Conservation (phyloP, 2,113 vertebrate genomes). For the Actenoides hombroni region DNA sequence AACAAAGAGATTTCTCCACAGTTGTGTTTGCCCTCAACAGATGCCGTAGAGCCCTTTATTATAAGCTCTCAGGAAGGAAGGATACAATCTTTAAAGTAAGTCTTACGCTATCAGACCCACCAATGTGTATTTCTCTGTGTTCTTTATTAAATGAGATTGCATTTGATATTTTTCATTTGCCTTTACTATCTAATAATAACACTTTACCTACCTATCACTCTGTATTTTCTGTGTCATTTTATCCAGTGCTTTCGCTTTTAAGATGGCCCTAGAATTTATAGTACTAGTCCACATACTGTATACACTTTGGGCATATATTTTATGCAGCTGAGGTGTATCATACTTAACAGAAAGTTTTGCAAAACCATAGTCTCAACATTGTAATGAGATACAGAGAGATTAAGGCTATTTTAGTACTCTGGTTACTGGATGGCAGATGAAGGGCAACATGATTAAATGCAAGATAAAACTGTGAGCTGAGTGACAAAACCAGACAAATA, state of each 20-base stretch:
- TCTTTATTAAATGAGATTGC: slow-evolving; percentile 29
- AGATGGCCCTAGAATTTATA: slow-evolving; percentile 45
- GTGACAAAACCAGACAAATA: slow-evolving; percentile 51
- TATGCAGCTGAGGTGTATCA: slow-evolving; percentile 27
- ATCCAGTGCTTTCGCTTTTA: not conserved
- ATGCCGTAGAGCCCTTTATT: not conserved
- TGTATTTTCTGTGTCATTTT: slow-evolving; percentile 37
- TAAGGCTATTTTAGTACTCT: slow-evolving; percentile 52
- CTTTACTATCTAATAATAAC: slow-evolving; percentile 44
- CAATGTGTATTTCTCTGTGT: not conserved
- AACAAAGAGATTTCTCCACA: not conserved
- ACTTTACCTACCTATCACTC: not conserved
- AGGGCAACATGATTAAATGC: slow-evolving; percentile 60
- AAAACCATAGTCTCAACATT: slow-evolving; percentile 11
- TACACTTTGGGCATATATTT: slow-evolving; percentile 24
- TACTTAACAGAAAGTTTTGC: slow-evolving; percentile 50
- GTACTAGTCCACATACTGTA: not conserved
- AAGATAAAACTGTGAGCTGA: slow-evolving; percentile 59
- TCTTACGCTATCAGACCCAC: not conserved
- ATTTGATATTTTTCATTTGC: slow-evolving; percentile 38
- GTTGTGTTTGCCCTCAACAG: not conserved
- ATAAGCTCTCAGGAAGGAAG: not conserved
- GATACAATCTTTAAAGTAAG: not conserved
- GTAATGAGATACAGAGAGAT: slow-evolving; percentile 51
- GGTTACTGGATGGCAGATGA: slow-evolving; percentile 58